These are phyloP conservation scores for Gobionotothen gibberifrons DNA, from an alignment of 2,797 vertebrate genomes.

Conservation along the genomic window DNA sequence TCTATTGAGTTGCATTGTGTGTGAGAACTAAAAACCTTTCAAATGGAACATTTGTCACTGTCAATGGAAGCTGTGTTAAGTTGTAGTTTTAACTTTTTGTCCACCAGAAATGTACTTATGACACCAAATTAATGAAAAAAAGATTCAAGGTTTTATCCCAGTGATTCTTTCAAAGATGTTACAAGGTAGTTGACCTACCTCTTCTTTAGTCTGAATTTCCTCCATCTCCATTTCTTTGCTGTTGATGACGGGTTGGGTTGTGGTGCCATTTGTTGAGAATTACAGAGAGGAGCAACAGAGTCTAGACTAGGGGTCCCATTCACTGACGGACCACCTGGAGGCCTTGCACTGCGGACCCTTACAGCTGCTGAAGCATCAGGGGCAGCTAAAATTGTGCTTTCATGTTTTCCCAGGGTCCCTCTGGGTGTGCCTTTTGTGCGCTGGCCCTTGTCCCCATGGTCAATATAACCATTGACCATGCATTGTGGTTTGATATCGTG, in stretches of 20 bases:
- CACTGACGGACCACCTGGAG: neutral
- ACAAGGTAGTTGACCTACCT: slow-evolving; percentile 26
- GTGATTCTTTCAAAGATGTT: slow-evolving; percentile 15
- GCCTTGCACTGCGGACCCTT: neutral
- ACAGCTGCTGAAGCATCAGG: slow-evolving; percentile 5
- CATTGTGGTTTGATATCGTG: slow-evolving; percentile 5
- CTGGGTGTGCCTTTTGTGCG: neutral
- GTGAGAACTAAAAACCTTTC: too few relatives aligned
- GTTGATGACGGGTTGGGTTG: neutral
- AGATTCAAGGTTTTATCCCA: too few relatives aligned
- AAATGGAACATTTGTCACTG: too few relatives aligned
- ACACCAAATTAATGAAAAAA: too few relatives aligned
- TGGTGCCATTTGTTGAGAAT: slow-evolving; percentile 12
- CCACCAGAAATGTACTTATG: too few relatives aligned
- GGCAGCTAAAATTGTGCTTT: neutral
- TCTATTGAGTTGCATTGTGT: too few relatives aligned
- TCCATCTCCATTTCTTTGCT: slow-evolving; percentile 24
- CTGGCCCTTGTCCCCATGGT: slow-evolving; percentile 22
- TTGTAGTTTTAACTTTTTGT: too few relatives aligned
- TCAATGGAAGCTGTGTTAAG: too few relatives aligned
- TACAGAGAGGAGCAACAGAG: neutral
- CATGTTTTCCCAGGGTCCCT: slow-evolving; percentile 10
- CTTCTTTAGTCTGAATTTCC: slow-evolving; percentile 25
- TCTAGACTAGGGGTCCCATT: slow-evolving; percentile 13
- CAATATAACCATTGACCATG: slow-evolving; percentile 40